Evolutionary conservation across 2,888 invertebrate species (phyloP).

Genomic region (Brachyopa scutellaris): DNA sequence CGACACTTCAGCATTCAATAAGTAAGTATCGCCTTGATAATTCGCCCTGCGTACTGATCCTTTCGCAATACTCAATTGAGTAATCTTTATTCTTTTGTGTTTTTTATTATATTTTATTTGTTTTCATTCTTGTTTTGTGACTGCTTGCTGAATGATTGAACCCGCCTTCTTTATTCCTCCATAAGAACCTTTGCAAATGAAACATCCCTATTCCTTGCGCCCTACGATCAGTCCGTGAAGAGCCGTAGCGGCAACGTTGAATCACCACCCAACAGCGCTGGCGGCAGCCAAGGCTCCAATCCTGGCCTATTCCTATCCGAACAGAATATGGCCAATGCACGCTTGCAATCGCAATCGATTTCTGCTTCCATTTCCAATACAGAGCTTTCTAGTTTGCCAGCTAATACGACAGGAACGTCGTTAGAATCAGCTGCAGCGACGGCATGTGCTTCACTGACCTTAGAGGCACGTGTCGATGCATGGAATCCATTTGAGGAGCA

Average conservation of each 20-base stretch:
- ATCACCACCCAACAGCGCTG: conserved; percentile 69
- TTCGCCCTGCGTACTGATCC: conserved; percentile 52
- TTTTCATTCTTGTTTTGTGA: conserved; percentile 44
- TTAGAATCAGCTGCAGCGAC: conserved; percentile 74
- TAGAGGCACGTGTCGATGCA: conserved; percentile 83
- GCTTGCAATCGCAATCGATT: conserved; percentile 74
- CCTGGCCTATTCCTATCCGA: conserved; percentile 79
- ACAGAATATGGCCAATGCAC: conserved; percentile 75
- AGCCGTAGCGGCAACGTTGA: conserved; percentile 79
- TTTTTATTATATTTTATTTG: conserved; percentile 36
- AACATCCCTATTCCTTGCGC: conserved; percentile 88
- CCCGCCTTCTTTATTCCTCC: conserved; percentile 27
- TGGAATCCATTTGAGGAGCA: conserved; percentile 94
- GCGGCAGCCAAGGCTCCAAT: conserved; percentile 76
- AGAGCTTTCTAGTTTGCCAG: conserved; percentile 69
- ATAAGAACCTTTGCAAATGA: conserved; percentile 88
- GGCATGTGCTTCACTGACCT: conserved; percentile 60
- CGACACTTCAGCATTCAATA: conserved; percentile 91
- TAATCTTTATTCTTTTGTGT: conserved; percentile 67
- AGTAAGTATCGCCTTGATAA: conserved; percentile 83
- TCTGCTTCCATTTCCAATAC: conserved; percentile 78
- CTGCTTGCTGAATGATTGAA: conserved; percentile 53
- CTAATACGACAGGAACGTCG: conserved; percentile 53
- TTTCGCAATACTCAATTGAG: conserved; percentile 41
- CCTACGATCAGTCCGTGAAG: conserved; percentile 87